Percentiles rank a stretch among this genome's conserved stretches.
phyloP scores from a whole-genome alignment of 1,140 invertebrate genomes.

The Triops longicaudatus region DNA sequence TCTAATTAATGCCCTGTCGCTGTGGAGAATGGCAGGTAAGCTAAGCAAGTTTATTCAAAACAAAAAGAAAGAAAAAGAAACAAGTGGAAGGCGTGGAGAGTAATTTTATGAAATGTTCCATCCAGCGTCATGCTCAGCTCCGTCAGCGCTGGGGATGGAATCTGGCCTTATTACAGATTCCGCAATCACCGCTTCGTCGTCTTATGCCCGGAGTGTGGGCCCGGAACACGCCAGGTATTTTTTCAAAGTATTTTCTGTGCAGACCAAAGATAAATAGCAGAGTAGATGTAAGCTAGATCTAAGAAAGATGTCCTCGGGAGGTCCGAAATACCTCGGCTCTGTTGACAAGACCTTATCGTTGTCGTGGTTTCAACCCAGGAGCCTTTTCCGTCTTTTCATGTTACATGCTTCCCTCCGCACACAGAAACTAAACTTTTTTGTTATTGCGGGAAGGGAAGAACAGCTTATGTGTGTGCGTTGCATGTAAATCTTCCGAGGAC shows the following conservation, averaged over 20 bases:
- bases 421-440: neutral
- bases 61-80: neutral
- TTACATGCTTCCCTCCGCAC: too few relatives aligned
- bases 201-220: conserved; percentile 49
- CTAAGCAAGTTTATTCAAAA: neutral
- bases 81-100: neutral
- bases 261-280: neutral
- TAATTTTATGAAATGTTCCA: neutral
- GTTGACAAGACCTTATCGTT: neutral
- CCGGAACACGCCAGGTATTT: conserved; percentile 52
- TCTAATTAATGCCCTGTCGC: neutral
- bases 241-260: conserved; percentile 8
- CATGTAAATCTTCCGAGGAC: neutral
- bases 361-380: neutral
- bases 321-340: neutral
- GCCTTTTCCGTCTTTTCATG: neutral
- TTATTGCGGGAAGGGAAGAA: neutral
- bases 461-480: neutral
- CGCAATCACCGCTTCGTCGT: conserved; percentile 51
- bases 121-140: neutral
- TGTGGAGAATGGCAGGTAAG: neutral
- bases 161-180: conserved; percentile 49
- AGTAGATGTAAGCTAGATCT: neutral
- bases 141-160: conserved; percentile 50
- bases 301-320: neutral